These are phyloP conservation scores for Sminthurides aquaticus DNA, from an alignment of 2,888 invertebrate species.

Conservation along the genomic window DNA sequence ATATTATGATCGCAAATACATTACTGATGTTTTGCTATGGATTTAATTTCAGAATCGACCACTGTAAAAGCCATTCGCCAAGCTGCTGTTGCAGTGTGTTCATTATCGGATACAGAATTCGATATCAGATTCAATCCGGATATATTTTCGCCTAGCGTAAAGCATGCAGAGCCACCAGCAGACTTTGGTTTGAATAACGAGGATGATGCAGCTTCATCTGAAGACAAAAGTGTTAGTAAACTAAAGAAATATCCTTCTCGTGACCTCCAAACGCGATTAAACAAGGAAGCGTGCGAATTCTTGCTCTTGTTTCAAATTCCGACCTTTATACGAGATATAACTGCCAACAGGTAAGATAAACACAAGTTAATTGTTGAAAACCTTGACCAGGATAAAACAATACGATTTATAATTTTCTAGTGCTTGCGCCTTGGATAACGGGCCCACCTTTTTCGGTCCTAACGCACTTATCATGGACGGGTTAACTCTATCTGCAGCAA, in stretches of 20 bases:
- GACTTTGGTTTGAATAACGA: conserved; percentile 51
- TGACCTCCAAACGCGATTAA: conserved; percentile 51
- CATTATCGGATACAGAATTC: conserved; percentile 89
- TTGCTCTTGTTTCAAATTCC: conserved; percentile 89
- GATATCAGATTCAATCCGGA: conserved; percentile 98
- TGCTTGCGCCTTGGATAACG: conserved; percentile 43
- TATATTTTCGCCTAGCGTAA: conserved; percentile 90
- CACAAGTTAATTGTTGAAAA: too few species aligned
- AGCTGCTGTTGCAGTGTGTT: conserved; percentile 85
- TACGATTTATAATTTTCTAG: conserved; percentile 26
- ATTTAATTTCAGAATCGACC: conserved; percentile 28
- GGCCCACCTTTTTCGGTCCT: conserved; percentile 43
- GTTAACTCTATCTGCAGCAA: conserved; percentile 76
- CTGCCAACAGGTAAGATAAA: conserved; percentile 39
- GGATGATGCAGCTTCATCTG: conserved; percentile 6
- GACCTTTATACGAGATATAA: conserved; percentile 60
- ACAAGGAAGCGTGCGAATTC: conserved; percentile 93
- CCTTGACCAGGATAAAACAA: too few species aligned
- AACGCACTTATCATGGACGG: conserved; percentile 67
- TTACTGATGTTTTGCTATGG: neutral
- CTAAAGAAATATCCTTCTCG: conserved; percentile 39
- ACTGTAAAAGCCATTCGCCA: conserved; percentile 60
- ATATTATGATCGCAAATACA: too few species aligned
- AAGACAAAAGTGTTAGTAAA: conserved; percentile 23
- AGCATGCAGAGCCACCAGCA: conserved; percentile 57